A percentile compares a stretch with the other conserved stretches of the same genome.
Evolutionary conservation across 1,140 invertebrate genomes (phyloP).

Genomic region (Nasonia vitripennis): DNA sequence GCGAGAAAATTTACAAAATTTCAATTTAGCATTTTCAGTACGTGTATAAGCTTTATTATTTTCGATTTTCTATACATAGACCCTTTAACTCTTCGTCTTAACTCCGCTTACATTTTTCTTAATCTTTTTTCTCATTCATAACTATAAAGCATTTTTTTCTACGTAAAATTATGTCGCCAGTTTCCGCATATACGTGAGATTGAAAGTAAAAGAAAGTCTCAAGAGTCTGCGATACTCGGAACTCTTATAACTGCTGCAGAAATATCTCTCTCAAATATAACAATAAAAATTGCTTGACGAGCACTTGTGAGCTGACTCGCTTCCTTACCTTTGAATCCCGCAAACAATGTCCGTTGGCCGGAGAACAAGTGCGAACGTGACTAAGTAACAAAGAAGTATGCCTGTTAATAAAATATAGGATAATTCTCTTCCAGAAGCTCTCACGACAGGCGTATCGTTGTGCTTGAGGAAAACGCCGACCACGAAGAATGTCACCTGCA

Average conservation of each 20-base stretch:
- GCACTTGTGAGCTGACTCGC: neutral
- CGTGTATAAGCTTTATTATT: too few relatives aligned
- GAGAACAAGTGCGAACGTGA: constrained; percentile 89
- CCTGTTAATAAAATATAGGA: constrained; percentile 92
- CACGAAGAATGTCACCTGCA: constrained; percentile 77
- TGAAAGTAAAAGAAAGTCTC: neutral
- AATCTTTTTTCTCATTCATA: too few relatives aligned
- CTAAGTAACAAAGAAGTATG: constrained; percentile 91
- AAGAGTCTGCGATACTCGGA: neutral
- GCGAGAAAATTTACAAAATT: neutral
- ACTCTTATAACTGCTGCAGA: neutral
- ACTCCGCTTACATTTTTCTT: too few relatives aligned
- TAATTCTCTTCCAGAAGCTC: constrained; percentile 92
- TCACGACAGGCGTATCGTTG: constrained; percentile 91
- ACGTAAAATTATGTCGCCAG: too few relatives aligned
- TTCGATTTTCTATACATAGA: too few relatives aligned
- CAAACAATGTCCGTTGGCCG: constrained; percentile 86
- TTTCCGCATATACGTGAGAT: neutral
- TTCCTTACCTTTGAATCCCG: constrained; percentile 82
- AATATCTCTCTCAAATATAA: neutral
- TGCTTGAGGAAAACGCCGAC: constrained; percentile 83
- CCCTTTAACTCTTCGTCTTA: too few relatives aligned
- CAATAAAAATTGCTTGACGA: neutral
- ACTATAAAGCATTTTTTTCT: too few relatives aligned
- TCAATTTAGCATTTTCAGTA: constrained; percentile 1